Base-by-base conservation (phyloP, 1,140 invertebrate genomes). In the Brachionus angularis region DNA sequence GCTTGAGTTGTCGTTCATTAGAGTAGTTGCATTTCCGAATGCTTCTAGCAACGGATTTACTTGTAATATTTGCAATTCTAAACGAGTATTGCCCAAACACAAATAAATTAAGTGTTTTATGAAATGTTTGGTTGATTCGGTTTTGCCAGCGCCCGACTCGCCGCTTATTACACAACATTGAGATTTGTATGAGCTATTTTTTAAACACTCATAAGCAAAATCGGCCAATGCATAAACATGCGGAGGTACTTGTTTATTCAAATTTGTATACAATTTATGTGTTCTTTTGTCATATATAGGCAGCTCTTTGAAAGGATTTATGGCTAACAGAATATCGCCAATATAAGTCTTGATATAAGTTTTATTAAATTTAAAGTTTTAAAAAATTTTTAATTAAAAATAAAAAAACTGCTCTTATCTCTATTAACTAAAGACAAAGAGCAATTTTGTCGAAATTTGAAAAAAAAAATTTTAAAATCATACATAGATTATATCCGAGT, bases 161-260 rank as follows among this genome's bases (percentile, higher is more conserved):
- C 88, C 88, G 78, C 87, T 88, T 73, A 89, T 89, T 73, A 89
- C 89, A 7, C 89, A 87, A 79, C 88, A 89, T 72, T 89, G 88
- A 75, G 84, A 87, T 76, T 89, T 91, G 5, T 87, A 86, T 80
- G 69, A 47, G 7, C 93, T 94, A 71, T 93, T 83, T 78, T 90
- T 89, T 93, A 98, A 97, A 78, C 93, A 92, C 69, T 89, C 89
- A 80, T 98, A 98, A 62, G 90, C 89, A 83, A 96, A 97, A 83
- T 98, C 95, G n/a, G 91, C 90, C 75, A 96, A 96, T 44, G 93
- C 91, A 82, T 98, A 98, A 75, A 98, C 97, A 78, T 98, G 95
- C 1, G 96, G 95, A 23, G 94, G 93, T 73, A 95, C 85, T 76
- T 94, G 92, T 8, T 7, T 84, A 83, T 98, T 98, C 82, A 97